Percentiles rank a stretch among this genome's conserved stretches.
phyloP scores from a whole-genome alignment of 2,113 vertebrate genomes.

The Ptilorrhoa leucosticta region DNA sequence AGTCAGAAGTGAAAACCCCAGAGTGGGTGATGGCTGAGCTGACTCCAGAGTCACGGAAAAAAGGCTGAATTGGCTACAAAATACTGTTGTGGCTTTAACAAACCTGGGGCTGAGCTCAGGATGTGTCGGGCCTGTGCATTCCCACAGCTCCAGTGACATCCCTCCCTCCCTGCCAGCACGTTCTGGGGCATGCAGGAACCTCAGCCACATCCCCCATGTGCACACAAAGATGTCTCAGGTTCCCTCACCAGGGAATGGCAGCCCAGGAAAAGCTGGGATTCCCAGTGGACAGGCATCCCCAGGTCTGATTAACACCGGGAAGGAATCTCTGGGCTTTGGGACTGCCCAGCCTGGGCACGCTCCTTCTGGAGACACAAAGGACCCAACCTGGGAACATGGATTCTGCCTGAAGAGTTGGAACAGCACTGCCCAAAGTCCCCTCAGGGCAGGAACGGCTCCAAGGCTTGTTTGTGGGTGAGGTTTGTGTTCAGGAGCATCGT shows the following conservation, averaged over 20 bases:
- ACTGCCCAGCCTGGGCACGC: not conserved
- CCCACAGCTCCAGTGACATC: not conserved
- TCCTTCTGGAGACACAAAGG: not conserved
- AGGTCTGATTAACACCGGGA: not conserved
- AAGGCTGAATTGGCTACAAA: not conserved
- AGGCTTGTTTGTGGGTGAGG: not conserved
- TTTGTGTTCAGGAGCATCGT: not conserved
- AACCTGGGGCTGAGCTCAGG: not conserved
- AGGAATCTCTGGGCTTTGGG: not conserved
- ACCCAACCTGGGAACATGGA: not conserved
- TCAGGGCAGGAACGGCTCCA: not conserved
- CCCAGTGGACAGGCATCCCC: not conserved
- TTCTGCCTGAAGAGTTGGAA: not conserved
- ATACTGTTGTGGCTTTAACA: not conserved
- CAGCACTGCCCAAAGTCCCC: not conserved
- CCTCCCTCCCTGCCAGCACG: not conserved
- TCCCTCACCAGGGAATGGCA: not conserved
- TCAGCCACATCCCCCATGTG: not conserved
- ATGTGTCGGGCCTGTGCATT: not conserved
- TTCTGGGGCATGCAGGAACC: not conserved
- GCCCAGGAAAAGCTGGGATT: not conserved
- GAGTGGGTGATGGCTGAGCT: not conserved
- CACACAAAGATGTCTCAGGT: not conserved
- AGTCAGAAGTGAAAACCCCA: not conserved
- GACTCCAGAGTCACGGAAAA: not conserved